These are phyloP conservation scores for Platynereis dumerilii DNA, from an alignment of 2,888 invertebrate species.

Conservation along the genomic window DNA sequence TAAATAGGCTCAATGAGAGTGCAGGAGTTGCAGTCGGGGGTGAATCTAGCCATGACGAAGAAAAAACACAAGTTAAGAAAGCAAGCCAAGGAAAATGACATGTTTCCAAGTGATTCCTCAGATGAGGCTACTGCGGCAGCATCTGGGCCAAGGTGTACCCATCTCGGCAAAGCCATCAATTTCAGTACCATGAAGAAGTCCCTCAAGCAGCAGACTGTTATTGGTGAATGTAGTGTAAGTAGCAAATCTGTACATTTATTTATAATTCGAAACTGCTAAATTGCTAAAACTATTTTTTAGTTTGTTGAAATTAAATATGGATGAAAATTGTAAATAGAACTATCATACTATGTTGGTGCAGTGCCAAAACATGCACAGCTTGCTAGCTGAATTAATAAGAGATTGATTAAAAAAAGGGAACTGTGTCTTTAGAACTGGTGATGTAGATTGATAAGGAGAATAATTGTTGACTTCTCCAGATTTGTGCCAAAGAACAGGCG, in stretches of 20 bases:
- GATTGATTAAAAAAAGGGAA: too few species aligned
- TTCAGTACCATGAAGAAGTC: constrained; percentile 52
- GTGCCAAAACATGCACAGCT: too few species aligned
- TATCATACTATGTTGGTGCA: too few species aligned
- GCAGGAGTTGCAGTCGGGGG: constrained; percentile 45
- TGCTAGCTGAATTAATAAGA: too few species aligned
- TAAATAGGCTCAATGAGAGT: constrained; percentile 48
- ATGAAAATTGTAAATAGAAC: too few species aligned
- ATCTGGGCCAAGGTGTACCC: constrained; percentile 44
- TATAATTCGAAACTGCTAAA: too few species aligned
- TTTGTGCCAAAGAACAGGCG: too few species aligned
- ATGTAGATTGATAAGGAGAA: too few species aligned
- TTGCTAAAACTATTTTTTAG: too few species aligned
- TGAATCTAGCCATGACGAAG: constrained; percentile 46
- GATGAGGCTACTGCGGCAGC: constrained; percentile 47
- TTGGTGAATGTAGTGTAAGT: constrained; percentile 55
- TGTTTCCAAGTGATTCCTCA: constrained; percentile 40
- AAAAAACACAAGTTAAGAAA: constrained; percentile 56
- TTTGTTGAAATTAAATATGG: too few species aligned
- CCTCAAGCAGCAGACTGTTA: constrained; percentile 41
- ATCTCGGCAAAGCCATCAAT: constrained; percentile 55
- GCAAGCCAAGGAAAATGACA: constrained; percentile 41
- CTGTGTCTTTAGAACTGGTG: too few species aligned
- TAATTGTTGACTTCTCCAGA: too few species aligned
- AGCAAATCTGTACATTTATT: background rate